Conservation (phyloP, 2,797 vertebrate species). For the Saxicola maurus region DNA sequence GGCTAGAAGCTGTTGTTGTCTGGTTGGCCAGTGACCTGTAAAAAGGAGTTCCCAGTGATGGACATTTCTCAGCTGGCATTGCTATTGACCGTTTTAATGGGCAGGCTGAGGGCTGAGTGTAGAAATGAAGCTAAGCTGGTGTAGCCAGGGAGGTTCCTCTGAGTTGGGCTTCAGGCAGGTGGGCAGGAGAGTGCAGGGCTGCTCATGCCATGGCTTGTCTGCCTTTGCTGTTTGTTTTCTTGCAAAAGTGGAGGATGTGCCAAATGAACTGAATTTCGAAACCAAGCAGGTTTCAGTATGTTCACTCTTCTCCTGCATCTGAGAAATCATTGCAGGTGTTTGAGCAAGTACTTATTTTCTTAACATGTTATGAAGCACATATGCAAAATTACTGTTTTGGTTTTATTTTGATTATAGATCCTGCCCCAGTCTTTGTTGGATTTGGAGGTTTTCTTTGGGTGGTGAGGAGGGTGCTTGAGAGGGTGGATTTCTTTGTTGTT, state of each 20-base stretch:
- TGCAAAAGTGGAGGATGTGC: background rate
- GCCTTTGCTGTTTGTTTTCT: background rate
- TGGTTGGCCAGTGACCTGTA: constrained; percentile 53
- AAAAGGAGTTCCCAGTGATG: constrained; percentile 17
- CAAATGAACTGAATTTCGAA: constrained; percentile 18
- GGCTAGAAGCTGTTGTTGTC: constrained; percentile 59
- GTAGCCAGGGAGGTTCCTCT: background rate
- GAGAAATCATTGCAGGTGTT: background rate
- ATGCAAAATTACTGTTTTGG: background rate
- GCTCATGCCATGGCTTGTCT: background rate
- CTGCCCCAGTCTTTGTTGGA: background rate
- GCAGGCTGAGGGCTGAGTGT: background rate
- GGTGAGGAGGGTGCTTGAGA: background rate
- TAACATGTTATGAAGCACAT: background rate
- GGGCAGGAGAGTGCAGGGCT: background rate
- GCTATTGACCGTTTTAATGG: constrained; percentile 38
- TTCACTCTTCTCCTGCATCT: background rate
- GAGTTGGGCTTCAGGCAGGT: background rate
- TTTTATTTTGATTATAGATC: background rate
- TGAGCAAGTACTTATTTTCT: background rate
- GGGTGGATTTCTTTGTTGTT: background rate
- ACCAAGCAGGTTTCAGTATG: background rate
- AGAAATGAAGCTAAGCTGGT: background rate
- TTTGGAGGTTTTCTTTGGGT: background rate
- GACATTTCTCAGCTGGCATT: constrained; percentile 13